These are phyloP conservation scores for Etia nguti DNA, from an alignment of 2,113 vertebrate species.

Conservation along the genomic window DNA sequence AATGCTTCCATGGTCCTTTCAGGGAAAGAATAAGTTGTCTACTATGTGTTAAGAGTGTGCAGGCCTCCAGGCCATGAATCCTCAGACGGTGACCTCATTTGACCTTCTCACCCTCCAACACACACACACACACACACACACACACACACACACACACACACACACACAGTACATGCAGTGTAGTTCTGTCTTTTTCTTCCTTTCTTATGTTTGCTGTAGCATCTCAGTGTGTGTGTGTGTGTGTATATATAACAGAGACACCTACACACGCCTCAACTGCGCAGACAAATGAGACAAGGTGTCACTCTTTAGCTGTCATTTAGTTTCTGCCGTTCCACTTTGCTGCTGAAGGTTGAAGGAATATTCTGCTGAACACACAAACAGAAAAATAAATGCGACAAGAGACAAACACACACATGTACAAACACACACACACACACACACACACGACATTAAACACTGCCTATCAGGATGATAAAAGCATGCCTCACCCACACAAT, in stretches of 20 bases:
- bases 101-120: neutral
- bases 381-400: conserved; percentile 23
- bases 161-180: neutral
- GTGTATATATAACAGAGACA: neutral
- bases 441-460: conserved; percentile 55
- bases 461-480: conserved; percentile 69
- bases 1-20: neutral
- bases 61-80: conserved; percentile 40
- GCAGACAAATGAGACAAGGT: neutral
- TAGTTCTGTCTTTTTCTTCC: neutral
- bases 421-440: neutral
- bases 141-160: neutral
- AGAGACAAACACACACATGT: neutral
- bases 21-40: neutral
- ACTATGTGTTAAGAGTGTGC: neutral
- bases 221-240: neutral
- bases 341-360: conserved; percentile 4
- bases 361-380: conserved; percentile 27
- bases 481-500: conserved; percentile 61
- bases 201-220: neutral
- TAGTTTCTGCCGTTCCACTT: conserved; percentile 19
- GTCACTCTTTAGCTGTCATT: conserved; percentile 1
- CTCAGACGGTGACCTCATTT: conserved; percentile 55
- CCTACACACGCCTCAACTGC: neutral
- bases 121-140: neutral